Conservation (phyloP, 1,140 invertebrate genomes). For the Mycetomoellerius zeteki region DNA sequence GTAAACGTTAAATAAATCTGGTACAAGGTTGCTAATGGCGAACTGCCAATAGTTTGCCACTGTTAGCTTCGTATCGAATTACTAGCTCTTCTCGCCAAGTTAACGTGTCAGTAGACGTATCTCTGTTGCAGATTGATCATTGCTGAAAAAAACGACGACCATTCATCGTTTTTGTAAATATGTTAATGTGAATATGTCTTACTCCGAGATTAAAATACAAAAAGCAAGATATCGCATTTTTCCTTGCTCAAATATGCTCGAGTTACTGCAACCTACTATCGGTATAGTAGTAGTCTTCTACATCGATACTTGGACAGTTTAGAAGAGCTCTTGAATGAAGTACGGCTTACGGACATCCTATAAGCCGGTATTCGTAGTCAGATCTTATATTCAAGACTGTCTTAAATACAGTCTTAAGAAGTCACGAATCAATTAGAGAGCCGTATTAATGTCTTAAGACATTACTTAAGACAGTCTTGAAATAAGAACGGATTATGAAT, state of each 20-base stretch:
- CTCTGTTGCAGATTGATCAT: conserved; percentile 31
- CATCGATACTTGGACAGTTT: not conserved
- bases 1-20: conserved; percentile 54
- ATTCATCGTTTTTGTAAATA: not conserved
- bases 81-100: conserved; percentile 43
- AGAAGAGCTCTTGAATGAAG: not conserved
- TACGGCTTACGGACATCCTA: not conserved
- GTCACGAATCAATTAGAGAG: no score
- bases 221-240: not conserved
- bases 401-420: no score
- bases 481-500: no score
- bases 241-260: not conserved
- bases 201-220: not conserved
- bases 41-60: conserved; percentile 46
- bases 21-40: conserved; percentile 56
- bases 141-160: not conserved
- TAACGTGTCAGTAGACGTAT: not conserved
- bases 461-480: no score
- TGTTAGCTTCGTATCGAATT: conserved; percentile 39
- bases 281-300: conserved; percentile 26
- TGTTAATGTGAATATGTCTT: no score
- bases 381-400: no score
- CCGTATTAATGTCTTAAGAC: no score
- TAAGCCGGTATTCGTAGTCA: no score
- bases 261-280: conserved; percentile 26